These are phyloP conservation scores for Hirundo rustica DNA, from an alignment of 2,797 vertebrate genomes.

Conservation along the genomic window DNA sequence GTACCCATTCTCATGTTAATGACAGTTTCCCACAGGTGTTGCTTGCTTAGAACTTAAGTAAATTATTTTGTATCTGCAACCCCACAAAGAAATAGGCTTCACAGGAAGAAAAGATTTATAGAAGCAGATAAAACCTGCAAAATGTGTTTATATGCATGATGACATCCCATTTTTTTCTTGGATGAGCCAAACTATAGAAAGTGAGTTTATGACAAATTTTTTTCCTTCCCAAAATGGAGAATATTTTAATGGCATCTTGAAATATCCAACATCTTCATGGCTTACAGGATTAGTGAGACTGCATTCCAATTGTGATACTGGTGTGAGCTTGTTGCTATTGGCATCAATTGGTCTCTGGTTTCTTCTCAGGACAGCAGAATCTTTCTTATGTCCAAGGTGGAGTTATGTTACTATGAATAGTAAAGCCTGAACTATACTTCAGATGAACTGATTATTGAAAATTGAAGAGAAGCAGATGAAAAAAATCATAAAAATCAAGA, in stretches of 20 bases:
- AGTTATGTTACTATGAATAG: neutral
- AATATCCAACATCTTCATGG: neutral
- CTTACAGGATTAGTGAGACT: neutral
- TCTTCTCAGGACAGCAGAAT: neutral
- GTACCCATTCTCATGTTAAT: neutral
- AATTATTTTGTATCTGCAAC: neutral
- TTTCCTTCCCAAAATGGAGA: accelerated
- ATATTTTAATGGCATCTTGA: neutral
- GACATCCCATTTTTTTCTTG: neutral
- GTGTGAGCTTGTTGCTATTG: neutral
- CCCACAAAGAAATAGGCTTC: neutral
- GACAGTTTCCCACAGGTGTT: neutral
- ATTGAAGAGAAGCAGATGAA: neutral
- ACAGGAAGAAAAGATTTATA: neutral
- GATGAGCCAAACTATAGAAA: neutral
- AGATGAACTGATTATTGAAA: neutral
- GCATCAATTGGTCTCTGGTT: neutral
- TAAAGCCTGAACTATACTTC: neutral
- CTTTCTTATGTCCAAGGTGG: neutral
- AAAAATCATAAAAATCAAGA: neutral
- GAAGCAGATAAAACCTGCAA: neutral
- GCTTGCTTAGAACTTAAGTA: neutral
- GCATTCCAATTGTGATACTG: neutral
- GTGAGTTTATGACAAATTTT: neutral
- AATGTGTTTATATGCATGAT: neutral